Conservation (phyloP, 2,113 vertebrate species). For the Corythornis vintsioides region DNA sequence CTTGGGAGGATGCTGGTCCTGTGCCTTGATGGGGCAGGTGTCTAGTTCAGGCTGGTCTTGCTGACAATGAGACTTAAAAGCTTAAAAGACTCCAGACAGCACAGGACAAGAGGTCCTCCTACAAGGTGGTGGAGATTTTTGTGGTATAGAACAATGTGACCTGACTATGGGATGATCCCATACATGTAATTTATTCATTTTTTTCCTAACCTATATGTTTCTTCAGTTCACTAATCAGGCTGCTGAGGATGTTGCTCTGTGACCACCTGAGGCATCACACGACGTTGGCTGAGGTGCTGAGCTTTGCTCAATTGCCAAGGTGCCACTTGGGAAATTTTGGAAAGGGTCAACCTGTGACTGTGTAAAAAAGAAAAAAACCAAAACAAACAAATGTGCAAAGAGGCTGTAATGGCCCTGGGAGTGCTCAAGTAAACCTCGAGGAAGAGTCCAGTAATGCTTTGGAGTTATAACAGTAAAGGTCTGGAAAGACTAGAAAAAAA, state of each 20-base stretch:
- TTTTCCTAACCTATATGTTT: not conserved
- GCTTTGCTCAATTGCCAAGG: not conserved
- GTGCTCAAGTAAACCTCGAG: not conserved
- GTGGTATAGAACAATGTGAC: not conserved
- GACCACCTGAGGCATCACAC: accelerated
- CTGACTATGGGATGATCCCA: not conserved
- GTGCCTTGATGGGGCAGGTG: accelerated
- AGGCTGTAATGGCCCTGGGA: not conserved
- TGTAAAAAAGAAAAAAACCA: not conserved
- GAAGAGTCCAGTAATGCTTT: not conserved
- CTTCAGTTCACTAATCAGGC: not conserved
- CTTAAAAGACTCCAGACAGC: not conserved
- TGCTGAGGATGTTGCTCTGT: not conserved
- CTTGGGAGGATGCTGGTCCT: not conserved
- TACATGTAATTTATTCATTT: too few species aligned
- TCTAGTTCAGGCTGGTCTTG: not conserved
- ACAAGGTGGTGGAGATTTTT: not conserved
- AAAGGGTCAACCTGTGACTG: not conserved
- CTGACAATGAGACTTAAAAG: too few species aligned
- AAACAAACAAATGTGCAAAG: not conserved
- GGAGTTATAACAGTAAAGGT: not conserved
- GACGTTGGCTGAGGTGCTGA: not conserved
- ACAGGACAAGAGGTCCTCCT: not conserved
- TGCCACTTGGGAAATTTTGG: not conserved
- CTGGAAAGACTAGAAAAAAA: not conserved